Evolutionary conservation across 2,797 vertebrate genomes (phyloP).

Genomic region (Enteromius treurensis): DNA sequence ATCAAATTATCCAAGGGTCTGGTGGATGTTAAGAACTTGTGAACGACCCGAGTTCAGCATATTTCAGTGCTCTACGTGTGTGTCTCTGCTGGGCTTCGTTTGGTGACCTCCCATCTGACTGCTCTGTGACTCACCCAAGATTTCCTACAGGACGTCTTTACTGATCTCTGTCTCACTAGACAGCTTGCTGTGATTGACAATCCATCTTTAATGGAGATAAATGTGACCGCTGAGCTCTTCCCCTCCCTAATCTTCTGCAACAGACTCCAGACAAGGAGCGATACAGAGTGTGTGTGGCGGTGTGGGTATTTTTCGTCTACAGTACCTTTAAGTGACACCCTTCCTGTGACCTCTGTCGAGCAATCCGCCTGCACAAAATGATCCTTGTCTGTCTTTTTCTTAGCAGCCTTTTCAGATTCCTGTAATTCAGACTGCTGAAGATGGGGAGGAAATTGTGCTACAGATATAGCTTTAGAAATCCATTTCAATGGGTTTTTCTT

Average conservation of each 20-base stretch:
- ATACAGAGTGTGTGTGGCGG: not conserved
- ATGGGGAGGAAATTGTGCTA: slow-evolving; percentile 49
- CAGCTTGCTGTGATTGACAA: slow-evolving; percentile 63
- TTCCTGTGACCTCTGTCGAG: slow-evolving; percentile 74
- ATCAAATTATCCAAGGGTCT: slow-evolving; percentile 15
- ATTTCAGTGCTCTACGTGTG: not conserved
- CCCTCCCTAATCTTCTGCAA: slow-evolving; percentile 74
- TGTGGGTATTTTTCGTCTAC: slow-evolving; percentile 38
- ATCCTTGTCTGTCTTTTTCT: slow-evolving; percentile 63
- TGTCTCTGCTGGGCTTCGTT: slow-evolving; percentile 17
- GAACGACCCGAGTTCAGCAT: not conserved
- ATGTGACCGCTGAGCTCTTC: slow-evolving; percentile 68
- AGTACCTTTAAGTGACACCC: slow-evolving; percentile 66
- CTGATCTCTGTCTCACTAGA: slow-evolving; percentile 45
- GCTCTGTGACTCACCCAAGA: slow-evolving; percentile 17
- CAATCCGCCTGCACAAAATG: slow-evolving; percentile 72
- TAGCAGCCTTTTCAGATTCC: slow-evolving; percentile 66
- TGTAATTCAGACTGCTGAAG: slow-evolving; percentile 68
- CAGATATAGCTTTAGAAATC: slow-evolving; percentile 66
- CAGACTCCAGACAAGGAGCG: slow-evolving; percentile 59
- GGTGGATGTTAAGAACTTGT: not conserved
- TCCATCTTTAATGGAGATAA: slow-evolving; percentile 75
- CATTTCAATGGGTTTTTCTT: slow-evolving; percentile 61
- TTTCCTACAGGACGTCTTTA: slow-evolving; percentile 28
- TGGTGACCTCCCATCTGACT: slow-evolving; percentile 19